A percentile compares a stretch with the other conserved stretches of the same genome.
Evolutionary conservation across 2,888 invertebrate genomes (phyloP).

Genomic region (Stenodema calcarata): DNA sequence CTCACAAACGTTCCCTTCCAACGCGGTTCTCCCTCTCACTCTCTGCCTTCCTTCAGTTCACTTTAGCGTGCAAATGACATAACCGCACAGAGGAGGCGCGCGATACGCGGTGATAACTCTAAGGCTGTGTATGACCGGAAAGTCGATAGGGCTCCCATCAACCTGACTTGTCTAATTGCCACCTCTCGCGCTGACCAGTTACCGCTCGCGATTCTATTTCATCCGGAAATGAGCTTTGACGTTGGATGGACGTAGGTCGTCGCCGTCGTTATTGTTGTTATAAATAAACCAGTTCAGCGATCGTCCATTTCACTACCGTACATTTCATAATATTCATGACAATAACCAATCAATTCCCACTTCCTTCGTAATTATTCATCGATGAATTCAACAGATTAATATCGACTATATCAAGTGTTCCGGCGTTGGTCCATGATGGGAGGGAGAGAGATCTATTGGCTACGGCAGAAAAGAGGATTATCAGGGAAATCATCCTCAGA

Average conservation of each 20-base stretch:
- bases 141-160: conserved; percentile 22
- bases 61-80: conserved; percentile 32
- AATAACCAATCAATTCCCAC: no score
- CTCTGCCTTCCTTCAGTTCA: conserved; percentile 7
- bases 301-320: no score
- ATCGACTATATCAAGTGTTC: no score
- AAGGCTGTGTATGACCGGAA: conserved; percentile 38
- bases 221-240: neutral
- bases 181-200: neutral
- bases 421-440: no score
- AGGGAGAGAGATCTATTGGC: no score
- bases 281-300: neutral
- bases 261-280: neutral
- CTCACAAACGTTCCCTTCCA: neutral
- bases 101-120: conserved; percentile 10
- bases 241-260: neutral
- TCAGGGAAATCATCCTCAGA: no score
- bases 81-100: conserved; percentile 11
- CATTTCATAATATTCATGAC: no score
- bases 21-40: neutral
- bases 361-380: no score
- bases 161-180: neutral
- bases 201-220: neutral
- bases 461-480: no score
- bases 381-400: no score